These are phyloP conservation scores for Thereva unica DNA, from an alignment of 2,888 invertebrate genomes.

Conservation along the genomic window DNA sequence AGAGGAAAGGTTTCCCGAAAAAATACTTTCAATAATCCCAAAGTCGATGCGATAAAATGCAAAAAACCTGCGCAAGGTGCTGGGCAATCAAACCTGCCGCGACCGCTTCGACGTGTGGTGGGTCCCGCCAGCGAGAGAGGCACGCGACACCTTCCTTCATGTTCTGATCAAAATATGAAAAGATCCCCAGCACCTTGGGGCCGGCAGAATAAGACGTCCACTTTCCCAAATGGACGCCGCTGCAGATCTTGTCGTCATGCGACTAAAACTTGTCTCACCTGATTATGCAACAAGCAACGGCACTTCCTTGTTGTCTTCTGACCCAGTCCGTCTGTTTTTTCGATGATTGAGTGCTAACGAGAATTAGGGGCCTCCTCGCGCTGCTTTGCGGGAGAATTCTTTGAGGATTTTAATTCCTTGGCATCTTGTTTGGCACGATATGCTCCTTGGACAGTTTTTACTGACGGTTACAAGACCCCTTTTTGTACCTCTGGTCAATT, in stretches of 20 bases:
- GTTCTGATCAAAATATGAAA: conserved; percentile 31
- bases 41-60: conserved; percentile 19
- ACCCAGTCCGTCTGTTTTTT: conserved; percentile 8
- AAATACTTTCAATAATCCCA: conserved; percentile 33
- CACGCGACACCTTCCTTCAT: conserved; percentile 27
- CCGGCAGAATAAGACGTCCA: too few relatives aligned
- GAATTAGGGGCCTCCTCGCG: conserved; percentile 7
- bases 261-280: conserved; percentile 30
- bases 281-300: conserved; percentile 34
- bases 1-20: conserved; percentile 9
- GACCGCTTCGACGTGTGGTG: conserved; percentile 24
- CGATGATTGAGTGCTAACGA: conserved; percentile 27
- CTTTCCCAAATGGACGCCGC: too few relatives aligned
- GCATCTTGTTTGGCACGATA: too few relatives aligned
- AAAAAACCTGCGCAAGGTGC: conserved; percentile 18
- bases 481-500: too few relatives aligned
- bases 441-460: too few relatives aligned
- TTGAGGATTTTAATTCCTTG: too few relatives aligned
- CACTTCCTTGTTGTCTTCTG: conserved; percentile 29
- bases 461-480: too few relatives aligned
- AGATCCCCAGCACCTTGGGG: conserved; percentile 2
- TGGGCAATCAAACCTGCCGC: conserved; percentile 17
- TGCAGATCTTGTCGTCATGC: conserved; percentile 7
- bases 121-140: conserved; percentile 2
- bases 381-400: background rate